Conservation (phyloP, 2,113 vertebrate genomes). For the Elgaria multicarinata region DNA sequence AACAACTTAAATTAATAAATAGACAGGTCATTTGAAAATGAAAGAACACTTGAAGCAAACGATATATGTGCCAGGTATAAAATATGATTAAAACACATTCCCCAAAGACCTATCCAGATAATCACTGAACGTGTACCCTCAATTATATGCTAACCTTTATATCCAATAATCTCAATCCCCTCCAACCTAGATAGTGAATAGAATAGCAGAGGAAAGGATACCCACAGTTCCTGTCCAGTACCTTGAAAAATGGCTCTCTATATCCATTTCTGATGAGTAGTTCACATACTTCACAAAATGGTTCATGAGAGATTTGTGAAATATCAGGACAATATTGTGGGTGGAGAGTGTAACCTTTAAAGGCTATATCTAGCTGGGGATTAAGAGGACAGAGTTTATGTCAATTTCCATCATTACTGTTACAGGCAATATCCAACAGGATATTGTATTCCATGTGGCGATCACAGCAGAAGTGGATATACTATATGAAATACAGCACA, state of each 20-base stretch:
- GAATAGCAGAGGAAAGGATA: background rate
- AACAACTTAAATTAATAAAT: slow-evolving; percentile 1
- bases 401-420: background rate
- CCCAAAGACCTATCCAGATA: background rate
- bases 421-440: background rate
- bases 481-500: background rate
- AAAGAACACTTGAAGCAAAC: background rate
- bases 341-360: background rate
- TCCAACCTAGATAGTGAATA: background rate
- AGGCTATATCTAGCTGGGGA: background rate
- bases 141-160: background rate
- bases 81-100: background rate
- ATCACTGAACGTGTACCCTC: background rate
- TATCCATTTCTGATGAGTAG: background rate
- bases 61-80: background rate
- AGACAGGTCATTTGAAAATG: background rate
- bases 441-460: background rate
- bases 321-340: background rate
- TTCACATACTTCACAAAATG: background rate
- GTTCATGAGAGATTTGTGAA: background rate
- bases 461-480: background rate
- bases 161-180: background rate
- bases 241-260: no score
- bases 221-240: background rate
- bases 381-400: background rate